Base-by-base conservation (phyloP, 2,797 vertebrate genomes). In the Dendrocincla fuliginosa region DNA sequence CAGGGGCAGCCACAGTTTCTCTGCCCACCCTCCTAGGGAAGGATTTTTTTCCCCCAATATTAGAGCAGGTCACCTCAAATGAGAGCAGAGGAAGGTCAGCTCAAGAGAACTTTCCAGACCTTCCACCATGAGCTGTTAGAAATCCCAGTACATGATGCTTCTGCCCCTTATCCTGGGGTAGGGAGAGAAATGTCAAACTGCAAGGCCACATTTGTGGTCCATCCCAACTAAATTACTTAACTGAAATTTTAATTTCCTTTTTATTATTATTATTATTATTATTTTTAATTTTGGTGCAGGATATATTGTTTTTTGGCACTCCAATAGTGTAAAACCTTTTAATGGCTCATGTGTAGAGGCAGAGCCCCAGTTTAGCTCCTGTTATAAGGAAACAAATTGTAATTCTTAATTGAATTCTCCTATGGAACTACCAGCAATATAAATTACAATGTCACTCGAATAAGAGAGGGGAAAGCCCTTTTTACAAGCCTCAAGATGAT, bases 381-480 rank as follows among this genome's bases (percentile, higher is more conserved):
- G 75, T 85, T 90, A 13, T n/a, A 87, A 75, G 78, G 71, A 93
- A 95, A 89, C 19, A 61, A 96, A 89, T 52, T 81, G 73, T 88
- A 88, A 90, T 90, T 92, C 69, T 93, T 93, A 89, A 88, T 84
- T 93, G 87, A 92, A 64, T 93, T 86, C 76, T 96, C 33, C 61
- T 63, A 67, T 91, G 83, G 77, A 96, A 91, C 84, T 41, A 81
- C 16, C 32, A 84, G 47, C 60, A 79, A 53, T 91, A 76, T 92
- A 91, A 96, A 96, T 95, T 86, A 73, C 69, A 76, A 9, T 67
- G 73, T 77, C 82, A 90, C 56, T 63, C 24, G 57, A 46, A 35
- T 67, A 67, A 92, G 69, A 24, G 6, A 28, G 23, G 27, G 47
- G 27, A 10, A 77, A 71, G 41, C 46, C 60, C 15, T 87, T 96